Evolutionary conservation across 2,888 invertebrate species (phyloP).

Genomic region (Acrobasis consociella): DNA sequence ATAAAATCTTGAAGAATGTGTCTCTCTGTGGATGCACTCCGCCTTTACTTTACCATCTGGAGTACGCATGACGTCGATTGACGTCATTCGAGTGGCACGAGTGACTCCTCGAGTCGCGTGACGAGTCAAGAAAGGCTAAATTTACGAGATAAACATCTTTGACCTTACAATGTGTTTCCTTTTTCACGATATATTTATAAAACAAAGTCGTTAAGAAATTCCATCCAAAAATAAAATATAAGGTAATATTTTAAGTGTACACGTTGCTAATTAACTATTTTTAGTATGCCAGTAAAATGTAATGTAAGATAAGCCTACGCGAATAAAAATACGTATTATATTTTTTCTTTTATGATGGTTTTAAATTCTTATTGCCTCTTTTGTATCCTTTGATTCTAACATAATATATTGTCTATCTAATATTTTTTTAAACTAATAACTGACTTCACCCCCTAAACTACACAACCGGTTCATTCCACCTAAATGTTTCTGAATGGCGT

Average conservation of each 20-base stretch:
- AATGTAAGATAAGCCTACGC: background rate
- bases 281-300: background rate
- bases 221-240: slow-evolving; percentile 5
- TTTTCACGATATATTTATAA: slow-evolving; percentile 11
- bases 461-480: too few species aligned
- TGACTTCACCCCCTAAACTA: too few species aligned
- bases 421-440: too few species aligned
- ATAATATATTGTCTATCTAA: too few species aligned
- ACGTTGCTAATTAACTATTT: background rate
- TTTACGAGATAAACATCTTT: slow-evolving; percentile 31
- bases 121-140: slow-evolving; percentile 32
- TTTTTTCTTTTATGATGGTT: background rate
- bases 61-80: slow-evolving; percentile 38
- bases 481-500: too few species aligned
- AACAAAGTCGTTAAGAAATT: slow-evolving; percentile 8
- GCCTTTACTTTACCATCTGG: background rate
- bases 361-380: too few species aligned
- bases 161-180: slow-evolving; percentile 27
- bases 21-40: background rate
- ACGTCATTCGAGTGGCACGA: slow-evolving; percentile 41
- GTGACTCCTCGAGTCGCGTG: slow-evolving; percentile 40
- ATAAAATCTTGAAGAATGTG: background rate
- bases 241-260: background rate
- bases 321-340: background rate
- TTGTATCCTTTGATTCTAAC: too few species aligned